These are phyloP conservation scores for Oligia strigilis DNA, from an alignment of 2,888 invertebrate genomes.

Conservation along the genomic window DNA sequence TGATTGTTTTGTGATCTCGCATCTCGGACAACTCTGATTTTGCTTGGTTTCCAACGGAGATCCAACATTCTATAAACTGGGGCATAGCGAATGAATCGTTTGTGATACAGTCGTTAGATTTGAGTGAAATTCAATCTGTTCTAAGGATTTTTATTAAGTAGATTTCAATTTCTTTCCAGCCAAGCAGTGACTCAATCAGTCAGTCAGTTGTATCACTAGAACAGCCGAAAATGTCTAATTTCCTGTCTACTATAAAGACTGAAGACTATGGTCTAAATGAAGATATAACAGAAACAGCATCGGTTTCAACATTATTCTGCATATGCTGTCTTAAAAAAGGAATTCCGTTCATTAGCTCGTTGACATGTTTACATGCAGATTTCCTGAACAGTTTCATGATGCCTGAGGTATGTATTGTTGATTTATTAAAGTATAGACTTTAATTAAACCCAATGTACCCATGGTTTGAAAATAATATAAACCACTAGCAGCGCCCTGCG, in stretches of 20 bases:
- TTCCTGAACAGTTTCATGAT: constrained; percentile 61
- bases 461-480: no score
- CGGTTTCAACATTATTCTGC: constrained; percentile 52
- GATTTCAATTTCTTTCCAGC: constrained; percentile 3
- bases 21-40: no score
- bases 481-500: no score
- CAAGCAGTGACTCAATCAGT: not conserved
- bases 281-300: not conserved
- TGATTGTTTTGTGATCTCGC: no score
- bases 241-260: no score
- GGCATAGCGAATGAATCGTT: no score
- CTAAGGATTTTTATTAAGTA: not conserved
- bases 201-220: not conserved
- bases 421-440: not conserved
- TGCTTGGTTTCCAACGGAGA: no score
- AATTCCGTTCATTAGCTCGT: constrained; percentile 56
- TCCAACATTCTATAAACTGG: no score
- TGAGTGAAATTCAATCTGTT: no score
- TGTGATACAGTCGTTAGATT: no score
- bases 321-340: constrained; percentile 69
- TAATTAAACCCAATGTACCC: no score
- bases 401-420: constrained; percentile 59
- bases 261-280: no score
- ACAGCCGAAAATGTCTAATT: not conserved
- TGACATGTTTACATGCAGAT: constrained; percentile 63